phyloP scores from a whole-genome alignment of 2,888 invertebrate genomes.

The Ochropleura leucogaster region DNA sequence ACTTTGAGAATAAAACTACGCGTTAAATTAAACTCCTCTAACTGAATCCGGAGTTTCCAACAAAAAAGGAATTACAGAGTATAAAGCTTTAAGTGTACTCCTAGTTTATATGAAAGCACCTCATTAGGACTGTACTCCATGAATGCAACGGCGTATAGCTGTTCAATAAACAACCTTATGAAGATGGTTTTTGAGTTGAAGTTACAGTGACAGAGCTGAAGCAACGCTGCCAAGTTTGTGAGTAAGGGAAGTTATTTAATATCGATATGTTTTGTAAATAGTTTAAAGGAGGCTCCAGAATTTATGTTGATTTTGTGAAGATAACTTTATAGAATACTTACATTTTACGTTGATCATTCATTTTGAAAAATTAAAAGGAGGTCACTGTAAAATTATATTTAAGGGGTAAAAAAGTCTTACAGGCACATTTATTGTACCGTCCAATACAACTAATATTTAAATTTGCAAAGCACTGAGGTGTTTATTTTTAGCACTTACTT shows the following conservation, averaged over 20 bases:
- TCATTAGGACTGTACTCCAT: constrained; percentile 65
- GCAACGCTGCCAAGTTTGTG: constrained; percentile 44
- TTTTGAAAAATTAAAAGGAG: background rate
- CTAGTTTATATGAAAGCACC: constrained; percentile 67
- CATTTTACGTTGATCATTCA: background rate
- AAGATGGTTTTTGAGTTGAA: constrained; percentile 4
- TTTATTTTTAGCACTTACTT: background rate
- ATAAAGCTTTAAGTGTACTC: constrained; percentile 64
- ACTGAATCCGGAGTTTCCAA: constrained; percentile 57
- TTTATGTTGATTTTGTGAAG: background rate
- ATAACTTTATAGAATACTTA: background rate
- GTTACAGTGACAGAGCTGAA: constrained; percentile 10
- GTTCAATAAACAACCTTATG: constrained; percentile 27
- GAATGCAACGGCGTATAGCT: constrained; percentile 35
- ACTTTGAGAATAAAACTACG: constrained; percentile 51
- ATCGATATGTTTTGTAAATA: constrained; percentile 43
- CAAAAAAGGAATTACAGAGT: constrained; percentile 68
- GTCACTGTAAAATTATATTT: background rate
- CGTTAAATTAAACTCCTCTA: constrained; percentile 60
- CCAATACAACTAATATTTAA: background rate
- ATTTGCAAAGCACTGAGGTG: background rate
- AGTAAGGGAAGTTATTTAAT: constrained; percentile 44
- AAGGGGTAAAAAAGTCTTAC: background rate
- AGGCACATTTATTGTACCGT: background rate
- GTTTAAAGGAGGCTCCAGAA: background rate